A percentile compares a stretch with the other conserved stretches of the same genome.
These are phyloP conservation scores for Dasyprocta punctata DNA, from an alignment of 2,113 vertebrate species.

Conservation along the genomic window DNA sequence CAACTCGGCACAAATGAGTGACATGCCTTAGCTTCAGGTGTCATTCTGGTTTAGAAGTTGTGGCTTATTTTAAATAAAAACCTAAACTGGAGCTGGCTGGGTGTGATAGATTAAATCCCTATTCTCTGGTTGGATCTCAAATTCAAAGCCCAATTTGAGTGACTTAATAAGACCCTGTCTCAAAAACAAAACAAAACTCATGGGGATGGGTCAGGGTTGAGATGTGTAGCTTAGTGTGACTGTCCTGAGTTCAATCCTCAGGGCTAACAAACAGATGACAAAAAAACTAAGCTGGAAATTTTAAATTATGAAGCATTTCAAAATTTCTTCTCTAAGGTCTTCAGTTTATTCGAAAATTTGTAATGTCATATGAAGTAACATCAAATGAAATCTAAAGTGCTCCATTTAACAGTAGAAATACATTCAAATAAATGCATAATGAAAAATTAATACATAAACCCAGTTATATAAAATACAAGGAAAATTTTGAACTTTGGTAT, in stretches of 20 bases:
- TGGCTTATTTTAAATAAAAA: not conserved
- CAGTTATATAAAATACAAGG: not conserved
- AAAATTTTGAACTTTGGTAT: not conserved
- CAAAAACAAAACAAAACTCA: not conserved
- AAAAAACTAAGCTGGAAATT: not conserved
- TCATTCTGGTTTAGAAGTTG: constrained; percentile 67
- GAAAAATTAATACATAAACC: not conserved
- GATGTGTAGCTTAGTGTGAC: not conserved
- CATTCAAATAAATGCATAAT: constrained; percentile 66
- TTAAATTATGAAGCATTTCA: constrained; percentile 70
- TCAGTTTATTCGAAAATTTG: constrained; percentile 76
- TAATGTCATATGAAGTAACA: constrained; percentile 73
- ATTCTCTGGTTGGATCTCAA: not conserved
- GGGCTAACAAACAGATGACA: not conserved
- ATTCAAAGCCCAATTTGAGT: not conserved
- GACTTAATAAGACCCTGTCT: not conserved
- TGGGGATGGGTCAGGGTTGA: not conserved
- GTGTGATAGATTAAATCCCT: not conserved
- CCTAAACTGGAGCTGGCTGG: not conserved
- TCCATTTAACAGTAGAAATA: constrained; percentile 69
- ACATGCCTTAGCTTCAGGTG: constrained; percentile 41
- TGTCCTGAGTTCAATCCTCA: not conserved
- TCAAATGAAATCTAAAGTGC: constrained; percentile 63
- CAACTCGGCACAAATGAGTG: not conserved
- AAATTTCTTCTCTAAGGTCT: constrained; percentile 79